Base-by-base conservation (phyloP, 2,113 vertebrate genomes). In the Takifugu flavidus region DNA sequence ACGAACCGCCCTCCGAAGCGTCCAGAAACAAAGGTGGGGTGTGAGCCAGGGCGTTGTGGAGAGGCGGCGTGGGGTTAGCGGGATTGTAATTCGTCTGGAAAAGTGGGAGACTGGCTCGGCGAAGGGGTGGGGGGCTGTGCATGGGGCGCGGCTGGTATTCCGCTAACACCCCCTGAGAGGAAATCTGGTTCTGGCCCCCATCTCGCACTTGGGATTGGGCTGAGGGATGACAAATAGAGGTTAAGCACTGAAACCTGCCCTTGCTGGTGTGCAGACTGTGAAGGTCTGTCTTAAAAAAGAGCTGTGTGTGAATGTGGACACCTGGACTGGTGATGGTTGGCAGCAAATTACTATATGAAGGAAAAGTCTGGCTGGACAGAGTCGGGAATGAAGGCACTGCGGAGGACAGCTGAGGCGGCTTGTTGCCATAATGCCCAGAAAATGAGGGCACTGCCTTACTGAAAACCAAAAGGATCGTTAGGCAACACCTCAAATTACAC, bases 61-160 rank as follows among this genome's bases (percentile, higher is more conserved):
- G 10, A 44, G 62, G 0, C 44, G 59, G 79, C 52, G 71, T 58
- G 4, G 77, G 65, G 65, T 83, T 79, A 15, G 85, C 13, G 0
- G 46, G 25, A 1, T 77, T 82, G 64, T 55, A 72, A 27, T 90
- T 67, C 6, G 83, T 28, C 3, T 90, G 39, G 28, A 87, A 74
- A 56, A 91, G 86, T 2, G 92, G 91, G 5, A 96, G 87, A 59
- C 82, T 92, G 69, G 90, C 90, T 39, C 96, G 89, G 0, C 74
- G 92, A 45, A 98, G 75, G 0, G 95, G 96, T 0, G 96, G 96
- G 6, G 96, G 96, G 73, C 95, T 98, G 66, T 88, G 83, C 78
- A 96, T 90, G 0, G 86, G 74, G 0, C 91, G 75, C 0, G 92
- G 93, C 11, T 88, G 88, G 75, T 83, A 82, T 2, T 91, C 89